These are phyloP conservation scores for Hephaestus fuliginosus DNA, from an alignment of 2,797 vertebrate genomes.

Conservation along the genomic window DNA sequence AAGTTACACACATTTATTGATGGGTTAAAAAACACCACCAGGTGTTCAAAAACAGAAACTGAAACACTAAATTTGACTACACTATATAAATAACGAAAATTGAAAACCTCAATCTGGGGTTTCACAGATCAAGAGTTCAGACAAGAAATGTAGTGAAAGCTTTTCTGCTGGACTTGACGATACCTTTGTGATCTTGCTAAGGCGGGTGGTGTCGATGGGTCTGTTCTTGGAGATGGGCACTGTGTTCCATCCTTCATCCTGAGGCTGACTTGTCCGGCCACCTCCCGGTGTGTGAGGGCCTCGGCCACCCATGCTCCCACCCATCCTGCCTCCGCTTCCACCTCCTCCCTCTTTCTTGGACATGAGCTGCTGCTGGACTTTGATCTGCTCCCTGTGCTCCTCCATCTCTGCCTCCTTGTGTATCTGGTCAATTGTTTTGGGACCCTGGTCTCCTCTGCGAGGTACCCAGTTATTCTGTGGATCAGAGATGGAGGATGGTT, in stretches of 20 bases:
- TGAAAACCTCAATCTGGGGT: too few species aligned
- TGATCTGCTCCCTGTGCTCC: slow-evolving; percentile 95
- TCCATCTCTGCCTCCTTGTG: slow-evolving; percentile 98
- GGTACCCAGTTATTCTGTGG: slow-evolving; percentile 95
- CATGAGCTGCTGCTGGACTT: slow-evolving; percentile 95
- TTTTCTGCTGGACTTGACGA: background rate
- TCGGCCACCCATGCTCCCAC: slow-evolving; percentile 76
- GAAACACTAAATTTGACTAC: background rate
- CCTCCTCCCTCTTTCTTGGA: slow-evolving; percentile 89
- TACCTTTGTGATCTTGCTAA: slow-evolving; percentile 99
- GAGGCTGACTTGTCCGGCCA: slow-evolving; percentile 87
- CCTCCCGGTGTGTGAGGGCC: slow-evolving; percentile 83
- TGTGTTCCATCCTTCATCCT: slow-evolving; percentile 98
- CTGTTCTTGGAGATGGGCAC: slow-evolving; percentile 96
- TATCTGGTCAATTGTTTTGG: slow-evolving; percentile 99
- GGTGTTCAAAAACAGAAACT: background rate
- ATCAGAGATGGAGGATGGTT: slow-evolving; percentile 6
- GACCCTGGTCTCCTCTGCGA: slow-evolving; percentile 95
- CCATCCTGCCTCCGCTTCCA: slow-evolving; percentile 64
- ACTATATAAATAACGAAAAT: too few species aligned
- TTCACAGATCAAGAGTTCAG: background rate
- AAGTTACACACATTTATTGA: background rate
- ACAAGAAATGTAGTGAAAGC: background rate
- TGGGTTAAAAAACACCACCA: background rate
- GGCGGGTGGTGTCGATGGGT: slow-evolving; percentile 94